Percentiles rank a stretch among this genome's conserved stretches.
Evolutionary conservation across 1,140 invertebrate genomes (phyloP).

Genomic region (Atta colombica): DNA sequence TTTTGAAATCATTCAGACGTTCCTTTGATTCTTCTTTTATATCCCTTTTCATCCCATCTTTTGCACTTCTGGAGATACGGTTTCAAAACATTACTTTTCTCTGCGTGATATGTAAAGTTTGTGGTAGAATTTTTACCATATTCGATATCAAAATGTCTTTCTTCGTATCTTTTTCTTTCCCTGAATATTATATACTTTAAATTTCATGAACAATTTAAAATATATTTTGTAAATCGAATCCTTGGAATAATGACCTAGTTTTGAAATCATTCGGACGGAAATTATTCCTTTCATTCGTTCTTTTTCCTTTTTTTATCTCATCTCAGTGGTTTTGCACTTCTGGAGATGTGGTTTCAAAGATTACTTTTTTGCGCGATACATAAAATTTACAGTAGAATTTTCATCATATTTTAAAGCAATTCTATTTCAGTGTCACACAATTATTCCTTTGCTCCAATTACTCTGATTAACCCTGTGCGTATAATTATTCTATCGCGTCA

Average conservation of each 20-base stretch:
- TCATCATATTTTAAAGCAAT: constrained; percentile 2
- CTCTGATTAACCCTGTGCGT: constrained; percentile 11
- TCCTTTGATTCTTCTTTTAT: not conserved
- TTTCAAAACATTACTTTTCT: constrained; percentile 7
- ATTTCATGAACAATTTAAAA: no score
- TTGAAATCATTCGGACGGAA: no score
- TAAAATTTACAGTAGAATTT: not conserved
- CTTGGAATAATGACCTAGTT: no score
- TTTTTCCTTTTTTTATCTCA: no score
- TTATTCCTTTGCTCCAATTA: constrained; percentile 40
- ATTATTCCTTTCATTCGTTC: no score
- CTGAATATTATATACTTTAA: no score
- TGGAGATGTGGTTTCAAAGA: not conserved
- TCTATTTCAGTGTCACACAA: constrained; percentile 34
- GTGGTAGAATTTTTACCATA: not conserved
- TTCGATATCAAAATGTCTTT: no score
- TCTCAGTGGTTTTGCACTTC: not conserved
- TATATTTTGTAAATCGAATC: no score
- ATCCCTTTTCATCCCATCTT: not conserved
- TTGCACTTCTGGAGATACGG: not conserved
- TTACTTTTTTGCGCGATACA: not conserved
- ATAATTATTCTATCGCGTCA: constrained; percentile 32
- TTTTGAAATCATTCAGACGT: not conserved
- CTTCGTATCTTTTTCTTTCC: no score
- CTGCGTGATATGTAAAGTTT: not conserved